Evolutionary conservation across 2,888 invertebrate genomes (phyloP), one percentile per base, ranked within the genome.

Genomic region (Drosophila kuntzei): DNA sequence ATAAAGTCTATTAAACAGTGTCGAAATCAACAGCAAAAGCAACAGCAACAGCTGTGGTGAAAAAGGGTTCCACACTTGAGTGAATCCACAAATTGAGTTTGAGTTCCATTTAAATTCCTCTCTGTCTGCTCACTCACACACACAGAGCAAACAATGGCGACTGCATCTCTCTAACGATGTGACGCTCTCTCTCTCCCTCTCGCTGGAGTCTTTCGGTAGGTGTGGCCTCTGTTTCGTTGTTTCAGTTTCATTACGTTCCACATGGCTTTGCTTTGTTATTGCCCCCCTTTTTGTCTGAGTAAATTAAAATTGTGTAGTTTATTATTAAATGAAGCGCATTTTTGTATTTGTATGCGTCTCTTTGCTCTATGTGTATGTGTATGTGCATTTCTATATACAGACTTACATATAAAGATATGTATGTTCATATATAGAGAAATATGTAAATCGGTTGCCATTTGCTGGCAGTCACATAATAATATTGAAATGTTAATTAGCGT

Each of bases 271-370:
- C 9, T 61, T 59, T 72, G 59, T 50, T 61, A 66, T 60, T 70
- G 69, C 49, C 53, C 41, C 36, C 22, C 41, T 55, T 62, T 72
- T 63, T 59, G 71, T 46, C 60, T 71, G 80, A 90, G 91, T 90
- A 91, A 91, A 90, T 90, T 90, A 90, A 90, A 91, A 89, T 90
- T 89, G 83, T 89, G 88, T 89, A 90, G 90, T 90, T 91, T 90
- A 90, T 90, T 90, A 90, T 90, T 90, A 90, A 90, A 90, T 90
- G 82, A 87, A 90, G 90, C 87, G 90, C 76, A 75, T 76, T 86
- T 89, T 89, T 88, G 76, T 88, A 71, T 73, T 71, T 87, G 73
- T 89, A 63, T 82, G 83, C 14, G 63, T 59, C 44, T 53, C 76
- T 58, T 63, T 59, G 55, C 43, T 46, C 27, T 37, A 43, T 53